Percentiles rank a stretch among this genome's conserved stretches.
Conservation (phyloP, 2,113 vertebrate species). For the Chlorocebus sabaeus region DNA sequence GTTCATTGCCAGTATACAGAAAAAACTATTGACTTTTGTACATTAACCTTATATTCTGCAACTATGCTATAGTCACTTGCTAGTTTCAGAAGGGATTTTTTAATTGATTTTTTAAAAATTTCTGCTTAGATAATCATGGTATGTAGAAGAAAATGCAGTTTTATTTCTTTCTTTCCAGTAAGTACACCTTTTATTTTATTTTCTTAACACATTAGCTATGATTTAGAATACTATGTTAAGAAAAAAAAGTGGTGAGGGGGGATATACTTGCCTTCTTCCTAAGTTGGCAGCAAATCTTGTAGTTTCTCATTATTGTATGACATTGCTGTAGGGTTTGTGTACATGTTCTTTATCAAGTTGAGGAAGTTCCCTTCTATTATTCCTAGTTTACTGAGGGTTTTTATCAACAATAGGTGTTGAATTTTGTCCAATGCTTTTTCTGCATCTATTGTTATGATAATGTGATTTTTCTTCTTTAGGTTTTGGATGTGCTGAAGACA, state of each 20-base stretch:
- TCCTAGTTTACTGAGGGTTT: neutral
- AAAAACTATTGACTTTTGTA: no score
- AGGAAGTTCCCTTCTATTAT: neutral
- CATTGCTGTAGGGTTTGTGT: neutral
- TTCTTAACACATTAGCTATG: neutral
- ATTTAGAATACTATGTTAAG: neutral
- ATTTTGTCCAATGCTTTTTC: neutral
- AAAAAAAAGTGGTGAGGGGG: neutral
- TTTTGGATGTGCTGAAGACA: neutral
- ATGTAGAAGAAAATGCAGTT: no score
- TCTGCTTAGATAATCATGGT: no score
- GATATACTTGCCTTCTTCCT: neutral
- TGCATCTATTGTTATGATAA: neutral
- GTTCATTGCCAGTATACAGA: no score
- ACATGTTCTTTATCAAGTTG: neutral
- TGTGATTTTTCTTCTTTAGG: neutral
- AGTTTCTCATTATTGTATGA: neutral
- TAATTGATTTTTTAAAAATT: no score
- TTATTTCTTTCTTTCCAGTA: no score
- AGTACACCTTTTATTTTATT: no score
- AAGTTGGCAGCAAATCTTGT: neutral
- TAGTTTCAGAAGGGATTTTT: no score
- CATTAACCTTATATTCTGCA: no score
- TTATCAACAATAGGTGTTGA: neutral
- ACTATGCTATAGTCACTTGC: no score